These are phyloP conservation scores for Cyphomyrus discorhynchus DNA, from an alignment of 2,113 vertebrate genomes.

Conservation along the genomic window DNA sequence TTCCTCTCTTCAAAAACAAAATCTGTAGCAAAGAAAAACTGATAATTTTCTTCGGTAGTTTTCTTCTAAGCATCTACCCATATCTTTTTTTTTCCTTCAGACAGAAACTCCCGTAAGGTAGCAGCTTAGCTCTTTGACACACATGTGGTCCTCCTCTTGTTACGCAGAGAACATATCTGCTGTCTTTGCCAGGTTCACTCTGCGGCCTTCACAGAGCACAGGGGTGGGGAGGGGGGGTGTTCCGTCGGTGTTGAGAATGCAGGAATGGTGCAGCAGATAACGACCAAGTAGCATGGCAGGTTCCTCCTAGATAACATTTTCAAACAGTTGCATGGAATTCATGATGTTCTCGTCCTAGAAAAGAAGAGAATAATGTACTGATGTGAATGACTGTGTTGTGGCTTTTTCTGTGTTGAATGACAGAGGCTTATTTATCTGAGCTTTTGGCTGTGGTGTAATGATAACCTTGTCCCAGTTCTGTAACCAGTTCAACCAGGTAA, in stretches of 20 bases:
- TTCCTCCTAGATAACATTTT: slow-evolving; percentile 61
- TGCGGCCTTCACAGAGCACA: not conserved
- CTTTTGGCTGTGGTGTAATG: not conserved
- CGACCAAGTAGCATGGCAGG: not conserved
- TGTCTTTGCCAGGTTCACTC: not conserved
- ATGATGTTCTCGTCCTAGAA: slow-evolving; percentile 75
- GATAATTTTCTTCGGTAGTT: not conserved
- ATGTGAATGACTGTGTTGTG: not conserved
- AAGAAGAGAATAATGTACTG: not conserved
- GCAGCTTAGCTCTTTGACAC: not conserved
- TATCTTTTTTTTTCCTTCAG: not conserved
- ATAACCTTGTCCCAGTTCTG: not conserved
- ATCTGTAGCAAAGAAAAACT: not conserved
- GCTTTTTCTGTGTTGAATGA: not conserved
- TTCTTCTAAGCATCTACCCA: not conserved
- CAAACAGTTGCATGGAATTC: slow-evolving; percentile 80
- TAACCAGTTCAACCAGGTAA: not conserved
- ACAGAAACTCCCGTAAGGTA: not conserved
- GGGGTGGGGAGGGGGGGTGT: not conserved
- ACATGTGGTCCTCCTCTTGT: not conserved
- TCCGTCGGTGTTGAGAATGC: not conserved
- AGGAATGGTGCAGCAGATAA: not conserved
- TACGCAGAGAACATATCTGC: not conserved
- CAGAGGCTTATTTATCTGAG: not conserved
- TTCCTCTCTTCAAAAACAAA: not conserved